Conservation (phyloP, 2,113 vertebrate species). For the Indicator indicator region DNA sequence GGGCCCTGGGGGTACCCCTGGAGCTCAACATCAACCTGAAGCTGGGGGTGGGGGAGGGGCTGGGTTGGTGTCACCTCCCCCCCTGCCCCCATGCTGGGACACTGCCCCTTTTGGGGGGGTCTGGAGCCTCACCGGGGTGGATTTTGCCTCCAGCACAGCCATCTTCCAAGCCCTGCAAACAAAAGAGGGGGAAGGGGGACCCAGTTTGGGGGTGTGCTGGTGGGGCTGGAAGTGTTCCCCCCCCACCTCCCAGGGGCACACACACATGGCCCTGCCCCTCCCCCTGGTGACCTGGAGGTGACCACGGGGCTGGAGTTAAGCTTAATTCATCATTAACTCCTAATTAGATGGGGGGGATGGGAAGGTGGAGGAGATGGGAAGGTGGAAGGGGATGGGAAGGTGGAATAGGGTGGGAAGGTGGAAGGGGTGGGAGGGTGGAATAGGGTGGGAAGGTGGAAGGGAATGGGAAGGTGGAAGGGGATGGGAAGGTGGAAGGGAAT, state of each 20-base stretch:
- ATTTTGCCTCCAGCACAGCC: constrained; percentile 85
- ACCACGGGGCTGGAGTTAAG: accelerated
- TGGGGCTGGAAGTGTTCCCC: not conserved
- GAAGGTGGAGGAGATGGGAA: not conserved
- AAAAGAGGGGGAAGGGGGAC: not conserved
- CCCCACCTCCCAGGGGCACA: no score
- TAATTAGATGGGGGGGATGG: not conserved
- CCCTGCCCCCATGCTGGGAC: not conserved
- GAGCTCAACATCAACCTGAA: not conserved
- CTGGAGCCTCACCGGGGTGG: constrained; percentile 83
- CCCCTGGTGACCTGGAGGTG: accelerated
- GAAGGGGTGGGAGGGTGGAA: no score
- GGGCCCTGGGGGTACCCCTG: not conserved
- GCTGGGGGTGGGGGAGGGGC: no score
- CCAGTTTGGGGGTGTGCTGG: not conserved
- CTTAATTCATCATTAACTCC: not conserved
- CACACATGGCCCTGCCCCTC: no score
- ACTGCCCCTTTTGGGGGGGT: not conserved
- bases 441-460: no score
- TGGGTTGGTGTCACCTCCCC: not conserved
- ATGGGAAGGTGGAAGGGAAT: no score
- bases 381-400: no score
- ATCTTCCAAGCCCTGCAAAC: constrained; percentile 91
- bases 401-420: no score
- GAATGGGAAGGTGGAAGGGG: no score